A percentile compares a stretch with the other conserved stretches of the same genome.
Evolutionary conservation across 2,113 vertebrate species (phyloP).

Genomic region (Oncorhynchus kisutch): DNA sequence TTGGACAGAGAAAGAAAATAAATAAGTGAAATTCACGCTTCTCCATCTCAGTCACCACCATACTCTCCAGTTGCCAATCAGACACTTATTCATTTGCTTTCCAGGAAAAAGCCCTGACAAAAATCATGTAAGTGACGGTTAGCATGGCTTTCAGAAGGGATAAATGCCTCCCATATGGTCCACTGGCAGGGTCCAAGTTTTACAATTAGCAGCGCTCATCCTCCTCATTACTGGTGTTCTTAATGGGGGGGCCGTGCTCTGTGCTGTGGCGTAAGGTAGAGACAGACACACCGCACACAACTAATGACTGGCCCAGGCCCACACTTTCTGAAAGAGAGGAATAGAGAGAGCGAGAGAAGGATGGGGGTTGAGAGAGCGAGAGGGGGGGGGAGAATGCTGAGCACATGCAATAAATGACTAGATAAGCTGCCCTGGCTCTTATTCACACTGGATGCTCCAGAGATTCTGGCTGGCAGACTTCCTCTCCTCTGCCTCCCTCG

Average conservation of each 20-base stretch:
- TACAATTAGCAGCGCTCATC: conserved; percentile 90
- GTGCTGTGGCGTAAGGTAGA: not conserved
- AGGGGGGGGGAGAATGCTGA: conserved; percentile 51
- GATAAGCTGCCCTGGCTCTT: too few species aligned
- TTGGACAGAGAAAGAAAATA: conserved; percentile 20
- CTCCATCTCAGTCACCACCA: conserved; percentile 24
- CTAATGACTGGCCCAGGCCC: conserved; percentile 23
- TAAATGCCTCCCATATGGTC: conserved; percentile 98
- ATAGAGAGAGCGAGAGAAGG: conserved; percentile 53
- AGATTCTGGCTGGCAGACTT: too few species aligned
- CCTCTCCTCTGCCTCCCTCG: not conserved
- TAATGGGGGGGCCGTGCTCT: conserved; percentile 16
- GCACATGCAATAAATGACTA: too few species aligned
- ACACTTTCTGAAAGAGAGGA: conserved; percentile 47
- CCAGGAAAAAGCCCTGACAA: conserved; percentile 54
- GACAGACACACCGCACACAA: conserved; percentile 25
- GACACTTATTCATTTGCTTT: conserved; percentile 65
- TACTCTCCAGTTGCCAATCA: conserved; percentile 51
- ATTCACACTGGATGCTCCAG: too few species aligned
- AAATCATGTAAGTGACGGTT: conserved; percentile 93
- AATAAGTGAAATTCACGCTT: not conserved
- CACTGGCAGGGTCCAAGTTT: conserved; percentile 89
- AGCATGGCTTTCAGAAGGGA: conserved; percentile 91
- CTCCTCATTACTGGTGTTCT: conserved; percentile 81
- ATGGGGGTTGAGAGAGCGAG: conserved; percentile 25